Conservation (phyloP, 2,797 vertebrate genomes). For the Pipistrellus pygmaeus region DNA sequence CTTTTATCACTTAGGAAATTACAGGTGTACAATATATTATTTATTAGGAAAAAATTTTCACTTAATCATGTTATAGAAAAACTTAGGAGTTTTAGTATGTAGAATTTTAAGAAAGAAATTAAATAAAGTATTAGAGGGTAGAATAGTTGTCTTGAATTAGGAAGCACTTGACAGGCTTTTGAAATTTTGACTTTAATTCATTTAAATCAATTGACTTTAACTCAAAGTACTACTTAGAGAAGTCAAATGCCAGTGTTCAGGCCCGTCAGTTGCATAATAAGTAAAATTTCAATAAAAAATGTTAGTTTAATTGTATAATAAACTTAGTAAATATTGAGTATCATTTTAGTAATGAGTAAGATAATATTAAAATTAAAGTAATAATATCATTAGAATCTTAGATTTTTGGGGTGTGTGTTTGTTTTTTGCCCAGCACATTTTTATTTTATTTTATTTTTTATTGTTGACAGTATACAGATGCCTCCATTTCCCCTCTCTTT, state of each 20-base stretch:
- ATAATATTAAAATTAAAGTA: neutral
- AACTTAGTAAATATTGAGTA: conserved; percentile 33
- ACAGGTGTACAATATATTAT: neutral
- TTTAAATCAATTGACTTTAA: conserved; percentile 34
- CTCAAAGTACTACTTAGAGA: neutral
- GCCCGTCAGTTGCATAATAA: neutral
- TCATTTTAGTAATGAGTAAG: conserved; percentile 24
- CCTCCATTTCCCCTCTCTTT: neutral
- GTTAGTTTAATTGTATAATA: neutral
- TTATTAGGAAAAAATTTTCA: neutral
- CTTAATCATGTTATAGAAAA: neutral
- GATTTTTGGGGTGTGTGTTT: neutral
- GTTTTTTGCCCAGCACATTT: neutral
- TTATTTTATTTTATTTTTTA: neutral
- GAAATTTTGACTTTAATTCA: neutral
- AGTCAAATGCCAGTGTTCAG: neutral
- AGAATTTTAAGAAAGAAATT: neutral
- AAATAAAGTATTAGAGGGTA: neutral
- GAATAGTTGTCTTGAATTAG: neutral
- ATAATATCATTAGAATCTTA: neutral
- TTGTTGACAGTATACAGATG: neutral
- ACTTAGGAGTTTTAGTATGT: neutral
- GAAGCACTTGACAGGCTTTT: neutral
- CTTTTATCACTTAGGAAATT: neutral
- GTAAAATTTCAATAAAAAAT: neutral